phyloP scores from a whole-genome alignment of 2,797 vertebrate species.

The Poecilia velifera region DNA sequence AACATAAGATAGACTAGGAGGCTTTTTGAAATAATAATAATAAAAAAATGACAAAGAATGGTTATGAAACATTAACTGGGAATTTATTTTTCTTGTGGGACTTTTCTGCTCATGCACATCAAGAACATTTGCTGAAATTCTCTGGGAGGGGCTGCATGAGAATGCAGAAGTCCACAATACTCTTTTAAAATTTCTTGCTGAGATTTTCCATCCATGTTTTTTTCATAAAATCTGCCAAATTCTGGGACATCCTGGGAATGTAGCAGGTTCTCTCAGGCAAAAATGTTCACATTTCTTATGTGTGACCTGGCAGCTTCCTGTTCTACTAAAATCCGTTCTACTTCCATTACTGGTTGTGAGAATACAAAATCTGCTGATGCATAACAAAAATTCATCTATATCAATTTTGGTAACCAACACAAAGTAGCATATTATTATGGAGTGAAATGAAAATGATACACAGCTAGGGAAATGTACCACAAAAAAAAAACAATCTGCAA shows the following conservation, averaged over 20 bases:
- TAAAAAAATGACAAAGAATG: background rate
- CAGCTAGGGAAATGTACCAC: background rate
- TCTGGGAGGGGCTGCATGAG: background rate
- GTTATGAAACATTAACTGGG: background rate
- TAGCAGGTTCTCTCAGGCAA: background rate
- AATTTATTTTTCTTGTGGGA: background rate
- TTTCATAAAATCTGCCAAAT: background rate
- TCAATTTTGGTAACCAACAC: background rate
- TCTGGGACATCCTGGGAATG: background rate
- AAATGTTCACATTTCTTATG: background rate
- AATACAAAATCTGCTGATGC: background rate
- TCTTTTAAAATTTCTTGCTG: background rate
- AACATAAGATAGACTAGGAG: background rate
- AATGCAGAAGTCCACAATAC: background rate
- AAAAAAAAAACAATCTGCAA: background rate
- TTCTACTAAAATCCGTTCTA: background rate
- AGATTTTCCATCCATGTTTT: background rate
- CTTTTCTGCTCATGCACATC: background rate
- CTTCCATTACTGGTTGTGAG: background rate
- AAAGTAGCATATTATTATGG: background rate
- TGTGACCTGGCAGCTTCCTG: background rate
- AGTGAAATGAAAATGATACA: background rate
- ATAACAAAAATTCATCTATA: background rate
- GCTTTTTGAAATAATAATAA: background rate
- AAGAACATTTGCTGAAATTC: background rate